These are phyloP conservation scores for Teinopalpus imperialis DNA, from an alignment of 2,888 invertebrate species.

Conservation along the genomic window DNA sequence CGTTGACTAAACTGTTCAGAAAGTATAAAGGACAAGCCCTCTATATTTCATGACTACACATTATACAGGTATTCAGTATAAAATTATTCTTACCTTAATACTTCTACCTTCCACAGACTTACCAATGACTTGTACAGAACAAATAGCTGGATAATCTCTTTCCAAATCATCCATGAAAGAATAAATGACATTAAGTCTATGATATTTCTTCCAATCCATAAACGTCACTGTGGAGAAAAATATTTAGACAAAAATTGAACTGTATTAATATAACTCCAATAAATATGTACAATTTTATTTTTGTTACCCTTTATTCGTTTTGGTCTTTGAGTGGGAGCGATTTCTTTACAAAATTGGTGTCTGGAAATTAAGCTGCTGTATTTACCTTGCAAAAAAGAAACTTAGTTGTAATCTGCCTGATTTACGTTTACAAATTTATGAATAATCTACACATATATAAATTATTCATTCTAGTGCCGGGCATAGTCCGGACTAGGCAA, in stretches of 20 bases:
- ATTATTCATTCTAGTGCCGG: no score
- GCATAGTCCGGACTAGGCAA: no score
- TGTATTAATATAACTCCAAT: no score
- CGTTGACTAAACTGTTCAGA: no score
- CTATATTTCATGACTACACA: no score
- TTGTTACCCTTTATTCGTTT: constrained; percentile 52
- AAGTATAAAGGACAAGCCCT: no score
- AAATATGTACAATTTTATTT: neutral
- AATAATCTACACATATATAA: no score
- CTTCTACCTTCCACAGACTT: constrained; percentile 88
- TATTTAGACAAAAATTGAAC: neutral
- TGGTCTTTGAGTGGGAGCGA: constrained; percentile 47
- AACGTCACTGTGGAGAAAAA: constrained; percentile 49
- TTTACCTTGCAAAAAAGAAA: constrained; percentile 22
- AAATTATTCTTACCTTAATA: constrained; percentile 81
- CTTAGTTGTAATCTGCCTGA: no score
- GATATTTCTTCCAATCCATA: constrained; percentile 91
- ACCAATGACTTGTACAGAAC: constrained; percentile 89
- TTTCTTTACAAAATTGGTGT: constrained; percentile 34
- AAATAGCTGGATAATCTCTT: constrained; percentile 87
- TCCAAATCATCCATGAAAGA: constrained; percentile 89
- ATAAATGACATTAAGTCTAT: constrained; percentile 87
- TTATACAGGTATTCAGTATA: no score
- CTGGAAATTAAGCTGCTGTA: constrained; percentile 29
- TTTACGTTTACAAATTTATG: no score